phyloP scores from a whole-genome alignment of 1,140 invertebrate species.

The Ceratosolen solmsi region DNA sequence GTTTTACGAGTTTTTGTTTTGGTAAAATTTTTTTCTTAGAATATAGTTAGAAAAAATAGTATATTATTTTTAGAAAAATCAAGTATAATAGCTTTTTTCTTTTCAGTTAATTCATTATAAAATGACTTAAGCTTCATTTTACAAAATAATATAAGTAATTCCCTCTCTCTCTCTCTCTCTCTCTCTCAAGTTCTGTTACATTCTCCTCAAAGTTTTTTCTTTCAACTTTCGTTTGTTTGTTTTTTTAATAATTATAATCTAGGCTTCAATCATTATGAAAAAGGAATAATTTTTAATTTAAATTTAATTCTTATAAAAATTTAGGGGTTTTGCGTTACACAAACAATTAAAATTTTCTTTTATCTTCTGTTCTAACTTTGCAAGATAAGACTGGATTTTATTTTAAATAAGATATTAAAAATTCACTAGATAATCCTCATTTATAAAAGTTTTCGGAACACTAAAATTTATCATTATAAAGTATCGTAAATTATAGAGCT shows the following conservation, averaged over 20 bases:
- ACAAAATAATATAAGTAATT: too few relatives aligned
- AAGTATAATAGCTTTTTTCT: too few relatives aligned
- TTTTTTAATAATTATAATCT: background rate
- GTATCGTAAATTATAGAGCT: background rate
- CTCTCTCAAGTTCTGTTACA: too few relatives aligned
- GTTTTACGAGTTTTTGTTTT: too few relatives aligned
- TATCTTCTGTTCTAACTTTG: background rate
- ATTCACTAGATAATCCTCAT: constrained; percentile 9
- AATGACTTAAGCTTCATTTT: too few relatives aligned
- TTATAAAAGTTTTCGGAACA: background rate
- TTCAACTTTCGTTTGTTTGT: too few relatives aligned
- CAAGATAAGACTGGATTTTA: background rate
- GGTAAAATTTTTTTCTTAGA: too few relatives aligned
- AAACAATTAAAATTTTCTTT: constrained; percentile 22
- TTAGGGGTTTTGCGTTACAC: background rate
- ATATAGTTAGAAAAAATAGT: too few relatives aligned
- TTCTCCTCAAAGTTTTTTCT: too few relatives aligned
- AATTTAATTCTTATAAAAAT: constrained; percentile 1
- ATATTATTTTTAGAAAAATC: too few relatives aligned
- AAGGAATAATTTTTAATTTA: background rate
- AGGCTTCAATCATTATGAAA: background rate
- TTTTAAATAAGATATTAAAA: constrained; percentile 25
- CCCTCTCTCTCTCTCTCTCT: too few relatives aligned
- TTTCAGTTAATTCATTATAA: too few relatives aligned
- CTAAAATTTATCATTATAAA: constrained; percentile 35